Evolutionary conservation across 2,888 invertebrate genomes (phyloP).

Genomic region (Zootermopsis nevadensis): DNA sequence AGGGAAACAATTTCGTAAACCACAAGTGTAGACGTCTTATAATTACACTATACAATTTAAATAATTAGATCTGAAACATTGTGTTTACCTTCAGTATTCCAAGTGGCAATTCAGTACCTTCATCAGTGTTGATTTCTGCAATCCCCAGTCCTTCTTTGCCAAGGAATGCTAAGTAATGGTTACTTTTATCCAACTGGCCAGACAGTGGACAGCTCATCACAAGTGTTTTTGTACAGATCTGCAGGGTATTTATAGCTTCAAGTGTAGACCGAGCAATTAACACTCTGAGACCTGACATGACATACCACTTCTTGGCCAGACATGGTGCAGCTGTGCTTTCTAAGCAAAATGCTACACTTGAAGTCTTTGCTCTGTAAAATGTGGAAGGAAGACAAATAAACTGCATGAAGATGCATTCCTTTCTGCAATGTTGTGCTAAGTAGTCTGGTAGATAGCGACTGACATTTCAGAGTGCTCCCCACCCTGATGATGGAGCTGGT

Average conservation of each 20-base stretch:
- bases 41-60: not conserved
- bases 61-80: not conserved
- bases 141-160: not conserved
- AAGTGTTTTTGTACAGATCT: not conserved
- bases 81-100: not conserved
- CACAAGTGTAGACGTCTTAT: too few species aligned
- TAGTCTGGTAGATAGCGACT: too few species aligned
- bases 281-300: not conserved
- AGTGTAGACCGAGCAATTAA: not conserved
- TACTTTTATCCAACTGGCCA: conserved; percentile 1
- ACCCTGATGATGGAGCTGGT: too few species aligned
- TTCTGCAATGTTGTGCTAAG: not conserved
- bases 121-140: not conserved
- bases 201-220: not conserved
- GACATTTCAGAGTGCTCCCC: too few species aligned
- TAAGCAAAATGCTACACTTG: not conserved
- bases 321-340: not conserved
- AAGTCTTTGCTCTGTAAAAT: not conserved
- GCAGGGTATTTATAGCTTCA: not conserved
- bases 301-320: not conserved
- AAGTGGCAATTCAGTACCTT: not conserved
- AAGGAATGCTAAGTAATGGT: not conserved
- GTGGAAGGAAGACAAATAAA: not conserved
- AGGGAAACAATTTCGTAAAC: too few species aligned
- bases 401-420: not conserved